phyloP scores from a whole-genome alignment of 2,797 vertebrate genomes.

The Chelon labrosus region DNA sequence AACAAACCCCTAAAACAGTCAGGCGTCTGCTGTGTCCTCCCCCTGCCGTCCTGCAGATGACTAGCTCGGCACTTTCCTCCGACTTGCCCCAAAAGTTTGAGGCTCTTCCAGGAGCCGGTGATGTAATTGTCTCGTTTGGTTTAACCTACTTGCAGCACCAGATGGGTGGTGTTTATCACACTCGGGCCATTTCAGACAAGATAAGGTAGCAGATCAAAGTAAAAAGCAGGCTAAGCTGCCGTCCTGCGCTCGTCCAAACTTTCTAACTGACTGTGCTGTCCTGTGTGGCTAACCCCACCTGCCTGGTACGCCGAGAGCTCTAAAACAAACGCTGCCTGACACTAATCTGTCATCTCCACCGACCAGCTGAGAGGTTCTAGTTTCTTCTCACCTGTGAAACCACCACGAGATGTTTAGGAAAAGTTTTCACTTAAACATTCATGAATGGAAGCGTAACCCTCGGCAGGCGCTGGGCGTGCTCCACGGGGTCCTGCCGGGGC shows the following conservation, averaged over 20 bases:
- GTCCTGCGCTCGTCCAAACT: slow-evolving; percentile 14
- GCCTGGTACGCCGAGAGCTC: slow-evolving; percentile 27
- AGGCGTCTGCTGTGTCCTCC: neutral
- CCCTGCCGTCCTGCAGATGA: neutral
- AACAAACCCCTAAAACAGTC: slow-evolving; percentile 41
- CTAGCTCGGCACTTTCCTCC: slow-evolving; percentile 6
- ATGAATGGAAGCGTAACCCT: neutral
- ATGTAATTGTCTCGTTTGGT: slow-evolving; percentile 52
- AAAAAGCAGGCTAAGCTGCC: slow-evolving; percentile 13
- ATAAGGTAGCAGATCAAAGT: slow-evolving; percentile 54
- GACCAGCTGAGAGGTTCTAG: neutral
- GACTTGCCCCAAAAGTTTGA: slow-evolving; percentile 26
- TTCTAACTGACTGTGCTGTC: neutral
- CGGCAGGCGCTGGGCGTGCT: no score
- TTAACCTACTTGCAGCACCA: slow-evolving; percentile 59
- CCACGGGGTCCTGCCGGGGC: slow-evolving; percentile 63
- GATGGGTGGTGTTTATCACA: slow-evolving; percentile 52
- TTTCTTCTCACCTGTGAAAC: slow-evolving; percentile 34
- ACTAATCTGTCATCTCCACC: slow-evolving; percentile 53
- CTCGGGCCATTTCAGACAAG: slow-evolving; percentile 15
- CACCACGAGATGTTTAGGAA: slow-evolving; percentile 11
- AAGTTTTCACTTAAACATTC: slow-evolving; percentile 40
- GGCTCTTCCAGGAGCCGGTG: slow-evolving; percentile 37
- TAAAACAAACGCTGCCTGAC: slow-evolving; percentile 56
- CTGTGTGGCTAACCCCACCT: slow-evolving; percentile 34